Evolutionary conservation across 2,888 invertebrate species (phyloP).

Genomic region (Calameuta idolon): DNA sequence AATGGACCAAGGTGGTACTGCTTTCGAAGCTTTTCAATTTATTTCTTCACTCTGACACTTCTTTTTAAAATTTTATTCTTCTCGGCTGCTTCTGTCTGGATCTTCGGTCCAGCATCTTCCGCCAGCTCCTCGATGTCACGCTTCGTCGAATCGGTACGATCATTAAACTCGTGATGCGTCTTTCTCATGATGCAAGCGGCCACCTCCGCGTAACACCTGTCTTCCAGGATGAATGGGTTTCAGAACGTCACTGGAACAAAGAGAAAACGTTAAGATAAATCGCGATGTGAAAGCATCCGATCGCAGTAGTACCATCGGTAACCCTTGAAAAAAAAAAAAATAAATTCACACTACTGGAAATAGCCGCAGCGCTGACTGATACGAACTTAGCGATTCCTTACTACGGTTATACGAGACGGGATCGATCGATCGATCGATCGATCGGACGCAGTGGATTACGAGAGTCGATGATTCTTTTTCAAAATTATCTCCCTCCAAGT

Average conservation of each 20-base stretch:
- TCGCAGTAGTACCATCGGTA: neutral
- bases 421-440: neutral
- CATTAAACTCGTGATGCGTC: slow-evolving; percentile 6
- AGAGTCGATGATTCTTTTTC: neutral
- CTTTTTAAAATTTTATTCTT: neutral
- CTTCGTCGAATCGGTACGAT: slow-evolving; percentile 3
- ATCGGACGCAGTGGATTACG: neutral
- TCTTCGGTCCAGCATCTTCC: neutral
- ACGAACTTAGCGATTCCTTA: neutral
- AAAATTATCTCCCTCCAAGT: neutral
- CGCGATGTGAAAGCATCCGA: slow-evolving; percentile 2
- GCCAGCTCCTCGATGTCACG: neutral
- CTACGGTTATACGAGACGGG: neutral
- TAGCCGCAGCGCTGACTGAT: neutral
- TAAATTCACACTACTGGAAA: neutral
- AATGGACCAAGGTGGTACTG: neutral
- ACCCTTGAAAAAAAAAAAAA: neutral
- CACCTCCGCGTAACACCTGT: slow-evolving; percentile 10
- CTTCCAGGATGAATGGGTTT: neutral
- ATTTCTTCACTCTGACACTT: neutral
- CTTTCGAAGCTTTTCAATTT: neutral
- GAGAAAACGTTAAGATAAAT: slow-evolving; percentile 4
- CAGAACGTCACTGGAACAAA: slow-evolving; percentile 9
- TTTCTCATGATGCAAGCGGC: neutral
- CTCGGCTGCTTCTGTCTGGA: neutral